Evolutionary conservation across 2,888 invertebrate species (phyloP).

Genomic region (Elegia similella): DNA sequence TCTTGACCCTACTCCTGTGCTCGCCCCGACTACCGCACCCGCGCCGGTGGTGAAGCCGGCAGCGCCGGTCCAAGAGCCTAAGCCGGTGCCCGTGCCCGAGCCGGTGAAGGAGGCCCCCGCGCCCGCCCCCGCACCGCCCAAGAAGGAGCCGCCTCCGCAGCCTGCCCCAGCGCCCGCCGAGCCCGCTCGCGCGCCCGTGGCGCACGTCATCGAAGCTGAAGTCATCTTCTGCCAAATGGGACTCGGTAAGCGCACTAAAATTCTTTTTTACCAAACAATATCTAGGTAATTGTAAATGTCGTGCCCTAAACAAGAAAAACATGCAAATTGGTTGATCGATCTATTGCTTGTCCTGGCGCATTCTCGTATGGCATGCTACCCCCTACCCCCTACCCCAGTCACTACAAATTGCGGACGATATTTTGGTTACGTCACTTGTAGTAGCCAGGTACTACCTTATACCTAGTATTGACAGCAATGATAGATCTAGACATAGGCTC

Average conservation of each 20-base stretch:
- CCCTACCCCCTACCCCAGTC: too few relatives aligned
- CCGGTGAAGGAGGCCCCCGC: constrained; percentile 19
- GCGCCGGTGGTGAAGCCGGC: constrained; percentile 35
- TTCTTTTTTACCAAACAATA: too few relatives aligned
- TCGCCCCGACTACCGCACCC: constrained; percentile 32
- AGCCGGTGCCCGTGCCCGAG: constrained; percentile 63
- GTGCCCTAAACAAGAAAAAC: too few relatives aligned
- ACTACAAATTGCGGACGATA: too few relatives aligned
- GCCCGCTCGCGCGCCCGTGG: constrained; percentile 53
- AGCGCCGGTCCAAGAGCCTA: constrained; percentile 27
- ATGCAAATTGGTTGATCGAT: too few relatives aligned
- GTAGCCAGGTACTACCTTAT: too few relatives aligned
- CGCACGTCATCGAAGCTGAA: constrained; percentile 83
- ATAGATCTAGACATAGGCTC: too few relatives aligned
- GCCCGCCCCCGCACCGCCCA: constrained; percentile 19
- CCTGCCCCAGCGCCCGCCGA: constrained; percentile 36
- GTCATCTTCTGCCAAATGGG: constrained; percentile 88
- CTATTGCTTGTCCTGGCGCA: too few relatives aligned
- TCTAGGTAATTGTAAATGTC: too few relatives aligned
- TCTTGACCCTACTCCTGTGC: constrained; percentile 30
- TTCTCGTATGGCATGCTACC: too few relatives aligned
- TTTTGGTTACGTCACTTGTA: too few relatives aligned
- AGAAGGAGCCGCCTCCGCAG: constrained; percentile 25
- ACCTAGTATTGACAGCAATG: too few relatives aligned
- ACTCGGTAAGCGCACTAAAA: constrained; percentile 81